A percentile compares a stretch with the other conserved stretches of the same genome.
phyloP scores from a whole-genome alignment of 2,113 vertebrate species.

The Pygoscelis adeliae region DNA sequence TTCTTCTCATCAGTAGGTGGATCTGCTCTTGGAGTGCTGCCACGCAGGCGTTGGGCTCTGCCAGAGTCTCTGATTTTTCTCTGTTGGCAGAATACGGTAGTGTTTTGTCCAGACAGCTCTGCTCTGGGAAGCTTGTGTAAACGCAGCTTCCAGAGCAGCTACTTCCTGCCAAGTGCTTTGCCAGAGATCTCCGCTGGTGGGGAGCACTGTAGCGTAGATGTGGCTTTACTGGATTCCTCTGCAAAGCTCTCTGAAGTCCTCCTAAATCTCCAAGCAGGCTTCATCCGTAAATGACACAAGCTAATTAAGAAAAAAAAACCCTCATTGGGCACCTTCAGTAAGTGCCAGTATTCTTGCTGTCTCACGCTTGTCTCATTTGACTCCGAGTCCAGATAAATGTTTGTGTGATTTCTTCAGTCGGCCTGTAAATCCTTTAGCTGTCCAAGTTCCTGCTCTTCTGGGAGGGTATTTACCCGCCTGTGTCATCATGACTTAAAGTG shows the following conservation, averaged over 20 bases:
- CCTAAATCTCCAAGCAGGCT: not conserved
- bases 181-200: not conserved
- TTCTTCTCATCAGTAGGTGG: not conserved
- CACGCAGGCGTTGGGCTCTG: not conserved
- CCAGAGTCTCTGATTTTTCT: constrained; percentile 3
- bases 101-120: constrained; percentile 62
- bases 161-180: constrained; percentile 32
- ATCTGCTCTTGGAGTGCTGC: not conserved
- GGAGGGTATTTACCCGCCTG: not conserved
- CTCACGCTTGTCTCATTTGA: not conserved
- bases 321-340: not conserved
- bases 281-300: not conserved
- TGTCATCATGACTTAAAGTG: not conserved
- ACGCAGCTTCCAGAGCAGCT: constrained; percentile 45
- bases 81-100: not conserved
- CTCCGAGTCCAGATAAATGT: not conserved
- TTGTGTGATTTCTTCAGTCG: not conserved
- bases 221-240: not conserved
- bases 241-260: not conserved
- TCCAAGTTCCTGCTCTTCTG: not conserved
- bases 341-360: not conserved
- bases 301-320: not conserved
- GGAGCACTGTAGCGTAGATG: not conserved
- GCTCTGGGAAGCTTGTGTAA: constrained; percentile 45
- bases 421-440: not conserved